Conservation (phyloP, 2,113 vertebrate genomes). For the Nesogale talazaci region DNA sequence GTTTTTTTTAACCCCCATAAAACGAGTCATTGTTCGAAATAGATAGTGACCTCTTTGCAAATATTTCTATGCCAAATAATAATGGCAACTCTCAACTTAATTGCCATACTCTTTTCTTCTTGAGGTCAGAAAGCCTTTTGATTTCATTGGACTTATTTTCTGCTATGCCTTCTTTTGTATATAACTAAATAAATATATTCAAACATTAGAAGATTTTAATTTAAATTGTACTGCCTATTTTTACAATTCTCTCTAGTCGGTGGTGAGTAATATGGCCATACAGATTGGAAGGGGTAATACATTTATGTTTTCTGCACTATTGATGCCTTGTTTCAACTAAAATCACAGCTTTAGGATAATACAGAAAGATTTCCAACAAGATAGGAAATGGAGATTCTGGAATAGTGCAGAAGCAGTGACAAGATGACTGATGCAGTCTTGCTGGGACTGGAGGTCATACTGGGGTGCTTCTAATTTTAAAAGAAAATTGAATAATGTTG, state of each 20-base stretch:
- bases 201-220: background rate
- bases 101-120: background rate
- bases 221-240: constrained; percentile 31
- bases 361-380: background rate
- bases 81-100: too few species aligned
- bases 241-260: background rate
- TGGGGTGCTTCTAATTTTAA: background rate
- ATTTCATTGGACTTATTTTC: background rate
- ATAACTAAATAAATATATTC: background rate
- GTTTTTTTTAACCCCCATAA: background rate
- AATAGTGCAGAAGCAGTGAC: background rate
- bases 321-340: background rate
- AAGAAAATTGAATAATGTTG: too few species aligned
- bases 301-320: background rate
- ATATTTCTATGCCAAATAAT: too few species aligned
- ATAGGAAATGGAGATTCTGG: background rate
- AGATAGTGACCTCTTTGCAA: background rate
- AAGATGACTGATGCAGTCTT: background rate
- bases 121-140: background rate
- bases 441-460: background rate
- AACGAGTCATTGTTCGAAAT: background rate
- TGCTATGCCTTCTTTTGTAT: background rate
- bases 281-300: background rate
- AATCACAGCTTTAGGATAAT: background rate
- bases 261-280: background rate